Percentiles rank a stretch among this genome's conserved stretches.
phyloP scores from a whole-genome alignment of 2,113 vertebrate species.

The Carettochelys insculpta region DNA sequence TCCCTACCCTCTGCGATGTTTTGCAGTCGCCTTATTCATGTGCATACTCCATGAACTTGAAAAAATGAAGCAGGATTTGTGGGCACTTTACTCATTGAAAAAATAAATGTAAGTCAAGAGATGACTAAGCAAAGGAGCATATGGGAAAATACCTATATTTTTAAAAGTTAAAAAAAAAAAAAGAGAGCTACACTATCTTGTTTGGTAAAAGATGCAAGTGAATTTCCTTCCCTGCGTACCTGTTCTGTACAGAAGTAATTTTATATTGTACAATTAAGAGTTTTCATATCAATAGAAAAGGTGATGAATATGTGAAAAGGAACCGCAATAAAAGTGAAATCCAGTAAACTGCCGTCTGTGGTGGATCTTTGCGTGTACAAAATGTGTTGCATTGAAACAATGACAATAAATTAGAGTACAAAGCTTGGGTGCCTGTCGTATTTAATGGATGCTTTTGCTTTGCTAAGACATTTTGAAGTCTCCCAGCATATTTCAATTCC shows the following conservation, averaged over 20 bases:
- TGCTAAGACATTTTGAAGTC: rapidly evolving
- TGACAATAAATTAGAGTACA: neutral
- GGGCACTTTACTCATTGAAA: neutral
- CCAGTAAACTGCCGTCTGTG: rapidly evolving
- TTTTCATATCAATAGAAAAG: neutral
- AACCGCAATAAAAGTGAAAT: neutral
- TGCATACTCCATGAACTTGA: neutral
- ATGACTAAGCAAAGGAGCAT: neutral
- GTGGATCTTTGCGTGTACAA: neutral
- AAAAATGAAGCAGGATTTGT: neutral
- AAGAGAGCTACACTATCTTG: neutral
- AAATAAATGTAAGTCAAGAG: neutral
- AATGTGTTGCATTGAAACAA: neutral
- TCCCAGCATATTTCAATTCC: rapidly evolving
- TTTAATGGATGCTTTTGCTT: rapidly evolving
- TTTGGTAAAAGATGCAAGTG: neutral
- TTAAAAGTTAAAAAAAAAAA: neutral
- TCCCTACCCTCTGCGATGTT: neutral
- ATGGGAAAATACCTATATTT: conserved; percentile 9
- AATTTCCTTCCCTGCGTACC: neutral
- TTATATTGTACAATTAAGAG: conserved; percentile 33
- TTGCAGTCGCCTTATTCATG: neutral
- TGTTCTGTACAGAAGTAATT: neutral
- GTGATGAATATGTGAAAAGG: neutral
- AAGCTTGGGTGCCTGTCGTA: neutral